Evolutionary conservation across 2,888 invertebrate species (phyloP), one percentile per base, ranked within the genome.

Genomic region (Plebejus argus): DNA sequence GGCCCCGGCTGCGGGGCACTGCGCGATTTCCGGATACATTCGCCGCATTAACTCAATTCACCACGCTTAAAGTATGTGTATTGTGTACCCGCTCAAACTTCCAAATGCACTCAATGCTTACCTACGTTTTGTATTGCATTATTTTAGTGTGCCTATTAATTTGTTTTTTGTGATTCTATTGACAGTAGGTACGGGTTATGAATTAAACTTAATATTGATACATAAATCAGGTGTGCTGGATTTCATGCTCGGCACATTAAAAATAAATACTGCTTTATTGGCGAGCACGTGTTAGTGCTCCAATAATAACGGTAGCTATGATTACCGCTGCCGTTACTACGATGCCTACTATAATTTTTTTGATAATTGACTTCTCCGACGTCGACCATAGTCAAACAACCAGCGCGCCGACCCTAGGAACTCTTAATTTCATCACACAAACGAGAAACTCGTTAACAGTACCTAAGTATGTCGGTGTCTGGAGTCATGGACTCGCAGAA

Each of bases 1-100:
- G 82, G 85, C 84, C 82, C 85, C 85, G 83, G 84, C 83, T 83
- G 83, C 76, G 83, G 71, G 71, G 71, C 66, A 39, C 71, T 39
- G 39, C 35, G 71, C 35, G 23, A 23, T 39, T 71, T 20, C 71
- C 39, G 71, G 71, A 39, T 71, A 39, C 39, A 39, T 71, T 71
- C 39, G 15, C 66, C 66, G 66, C 66, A 66, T 66, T 66, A 66
- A 61, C 23, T 61, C 61, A 61, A 66, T 66, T 66, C 66, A 66
- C 66, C 28, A 33, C 66, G 66, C 66, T 33, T 28, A 28, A 28
- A 28, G 66, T 28, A 28, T 28, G 28, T 28, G 28, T 28, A 66
- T 66, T 28, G 66, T 66, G 23, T 20, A 28, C 66, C 28, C 28
- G 66, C 28, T 66, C 66, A 66, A 66, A 66, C 66, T 66, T 33